These are phyloP conservation scores for Volucella zonaria DNA, from an alignment of 2,888 invertebrate species.

Conservation along the genomic window DNA sequence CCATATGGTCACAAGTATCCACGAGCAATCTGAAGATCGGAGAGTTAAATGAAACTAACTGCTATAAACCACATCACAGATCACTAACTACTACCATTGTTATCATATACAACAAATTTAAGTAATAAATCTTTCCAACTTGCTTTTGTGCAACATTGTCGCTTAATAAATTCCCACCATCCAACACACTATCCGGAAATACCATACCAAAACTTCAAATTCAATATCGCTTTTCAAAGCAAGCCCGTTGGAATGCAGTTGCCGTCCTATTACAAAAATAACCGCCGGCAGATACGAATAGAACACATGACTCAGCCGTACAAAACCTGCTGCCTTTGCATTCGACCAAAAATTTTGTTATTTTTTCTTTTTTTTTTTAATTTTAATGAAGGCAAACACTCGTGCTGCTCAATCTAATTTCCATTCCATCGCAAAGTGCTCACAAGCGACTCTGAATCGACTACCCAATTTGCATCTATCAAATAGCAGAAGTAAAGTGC, in stretches of 20 bases:
- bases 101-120: too few relatives aligned
- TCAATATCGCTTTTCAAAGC: conserved; percentile 15
- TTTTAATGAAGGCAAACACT: conserved; percentile 27
- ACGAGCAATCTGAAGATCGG: too few relatives aligned
- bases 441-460: conserved; percentile 2
- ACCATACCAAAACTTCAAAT: not conserved
- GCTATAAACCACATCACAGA: too few relatives aligned
- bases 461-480: conserved; percentile 64
- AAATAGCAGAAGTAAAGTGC: conserved; percentile 30
- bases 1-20: too few relatives aligned
- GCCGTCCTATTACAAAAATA: conserved; percentile 25
- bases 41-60: too few relatives aligned
- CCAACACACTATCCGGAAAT: not conserved
- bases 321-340: conserved; percentile 1
- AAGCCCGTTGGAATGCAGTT: conserved; percentile 11
- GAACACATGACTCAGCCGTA: conserved; percentile 23
- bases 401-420: conserved; percentile 21
- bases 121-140: too few relatives aligned
- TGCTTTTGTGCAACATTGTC: conserved; percentile 9
- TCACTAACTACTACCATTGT: too few relatives aligned
- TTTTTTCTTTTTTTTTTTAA: not conserved
- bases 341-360: conserved; percentile 2
- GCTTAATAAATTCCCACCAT: not conserved
- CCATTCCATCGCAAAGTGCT: conserved; percentile 31
- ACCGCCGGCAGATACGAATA: not conserved